Evolutionary conservation across 2,888 invertebrate genomes (phyloP).

Genomic region (Ctenicera cuprea): DNA sequence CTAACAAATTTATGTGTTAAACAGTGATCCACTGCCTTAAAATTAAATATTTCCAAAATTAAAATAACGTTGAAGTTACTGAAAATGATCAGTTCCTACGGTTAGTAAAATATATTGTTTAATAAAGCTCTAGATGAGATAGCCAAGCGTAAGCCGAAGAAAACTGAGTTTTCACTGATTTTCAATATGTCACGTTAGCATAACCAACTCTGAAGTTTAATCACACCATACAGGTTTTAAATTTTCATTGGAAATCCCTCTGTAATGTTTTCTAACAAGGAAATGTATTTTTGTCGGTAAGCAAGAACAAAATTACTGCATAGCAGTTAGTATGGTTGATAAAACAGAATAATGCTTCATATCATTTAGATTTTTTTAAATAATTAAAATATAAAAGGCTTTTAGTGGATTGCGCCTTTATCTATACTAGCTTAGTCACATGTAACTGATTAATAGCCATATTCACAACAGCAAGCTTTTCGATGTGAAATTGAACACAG

Average conservation of each 20-base stretch:
- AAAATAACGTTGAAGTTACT: neutral
- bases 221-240: too few species aligned
- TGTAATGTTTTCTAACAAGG: neutral
- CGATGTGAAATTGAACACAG: constrained; percentile 94
- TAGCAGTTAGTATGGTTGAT: neutral
- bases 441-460: constrained; percentile 20
- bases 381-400: neutral
- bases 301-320: too few species aligned
- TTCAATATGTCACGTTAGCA: too few species aligned
- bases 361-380: neutral
- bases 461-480: constrained; percentile 83
- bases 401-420: neutral
- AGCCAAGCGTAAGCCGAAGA: neutral
- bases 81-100: neutral
- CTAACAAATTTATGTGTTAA: neutral
- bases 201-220: too few species aligned
- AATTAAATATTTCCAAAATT: neutral
- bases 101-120: neutral
- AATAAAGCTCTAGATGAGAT: neutral
- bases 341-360: neutral
- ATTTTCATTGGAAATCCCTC: too few species aligned
- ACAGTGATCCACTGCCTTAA: constrained; percentile 12
- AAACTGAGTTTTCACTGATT: neutral
- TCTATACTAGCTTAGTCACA: constrained; percentile 6
- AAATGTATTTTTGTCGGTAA: too few species aligned